Evolutionary conservation across 1,140 invertebrate genomes (phyloP).

Genomic region (Drosophila ambigua): DNA sequence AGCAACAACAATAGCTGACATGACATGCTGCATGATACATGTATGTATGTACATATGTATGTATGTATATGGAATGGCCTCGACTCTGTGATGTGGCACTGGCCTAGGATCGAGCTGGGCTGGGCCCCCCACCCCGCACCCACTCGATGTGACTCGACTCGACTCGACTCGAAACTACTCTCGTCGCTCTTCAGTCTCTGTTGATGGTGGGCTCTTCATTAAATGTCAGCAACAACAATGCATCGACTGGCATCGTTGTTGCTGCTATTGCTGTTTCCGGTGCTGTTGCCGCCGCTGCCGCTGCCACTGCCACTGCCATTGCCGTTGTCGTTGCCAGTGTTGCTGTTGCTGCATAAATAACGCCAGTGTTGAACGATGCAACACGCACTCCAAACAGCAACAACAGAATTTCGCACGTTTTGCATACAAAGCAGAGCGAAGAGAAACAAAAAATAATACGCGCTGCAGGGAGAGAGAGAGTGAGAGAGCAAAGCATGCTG

Average conservation of each 20-base stretch:
- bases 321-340: not conserved
- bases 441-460: slow-evolving; percentile 13
- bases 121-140: too few relatives aligned
- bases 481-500: not conserved
- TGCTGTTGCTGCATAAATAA: slow-evolving; percentile 67
- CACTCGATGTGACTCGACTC: too few relatives aligned
- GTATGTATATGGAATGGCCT: slow-evolving; percentile 44
- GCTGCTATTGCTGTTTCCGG: slow-evolving; percentile 8
- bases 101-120: not conserved
- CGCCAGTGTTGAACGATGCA: slow-evolving; percentile 53
- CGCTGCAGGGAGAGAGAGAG: not conserved
- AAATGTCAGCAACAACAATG: slow-evolving; percentile 48
- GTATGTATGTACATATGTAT: too few relatives aligned
- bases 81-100: slow-evolving; percentile 47
- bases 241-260: slow-evolving; percentile 24
- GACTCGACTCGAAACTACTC: too few relatives aligned
- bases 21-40: slow-evolving; percentile 25
- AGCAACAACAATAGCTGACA: slow-evolving; percentile 46
- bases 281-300: slow-evolving; percentile 16
- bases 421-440: slow-evolving; percentile 71
- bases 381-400: slow-evolving; percentile 46
- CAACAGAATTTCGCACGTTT: slow-evolving; percentile 54
- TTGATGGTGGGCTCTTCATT: slow-evolving; percentile 65
- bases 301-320: slow-evolving; percentile 9
- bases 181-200: slow-evolving; percentile 2